Conservation (phyloP, 2,888 invertebrate species). For the Aspidiotus destructor region DNA sequence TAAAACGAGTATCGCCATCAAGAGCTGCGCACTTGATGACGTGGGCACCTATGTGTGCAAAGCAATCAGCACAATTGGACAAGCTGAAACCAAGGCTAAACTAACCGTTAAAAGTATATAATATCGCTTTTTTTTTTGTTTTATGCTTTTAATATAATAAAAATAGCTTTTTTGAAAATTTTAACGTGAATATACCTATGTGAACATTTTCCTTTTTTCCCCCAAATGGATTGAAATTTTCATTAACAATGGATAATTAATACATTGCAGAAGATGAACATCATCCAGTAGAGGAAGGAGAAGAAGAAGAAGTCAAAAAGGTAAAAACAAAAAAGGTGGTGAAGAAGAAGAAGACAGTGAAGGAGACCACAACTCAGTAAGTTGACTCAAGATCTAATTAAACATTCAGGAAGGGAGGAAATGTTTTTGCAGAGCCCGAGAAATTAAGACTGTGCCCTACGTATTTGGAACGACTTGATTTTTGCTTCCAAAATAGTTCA, state of each 20-base stretch:
- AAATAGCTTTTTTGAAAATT: not conserved
- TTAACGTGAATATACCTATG: too few relatives aligned
- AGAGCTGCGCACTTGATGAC: conserved; percentile 53
- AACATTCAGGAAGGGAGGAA: too few relatives aligned
- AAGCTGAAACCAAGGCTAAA: conserved; percentile 67
- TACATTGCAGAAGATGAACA: conserved; percentile 20
- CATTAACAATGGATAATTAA: conserved; percentile 9
- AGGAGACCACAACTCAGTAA: conserved; percentile 39
- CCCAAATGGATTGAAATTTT: not conserved
- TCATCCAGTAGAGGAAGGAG: conserved; percentile 37
- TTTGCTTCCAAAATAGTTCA: too few relatives aligned
- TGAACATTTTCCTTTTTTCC: not conserved
- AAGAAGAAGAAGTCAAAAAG: conserved; percentile 37
- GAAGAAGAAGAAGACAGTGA: conserved; percentile 39
- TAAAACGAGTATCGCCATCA: conserved; percentile 60
- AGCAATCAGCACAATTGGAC: conserved; percentile 74
- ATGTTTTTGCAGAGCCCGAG: too few relatives aligned
- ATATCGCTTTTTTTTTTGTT: not conserved
- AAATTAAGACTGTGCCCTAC: too few relatives aligned
- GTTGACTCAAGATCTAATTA: not conserved
- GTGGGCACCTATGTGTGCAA: conserved; percentile 73
- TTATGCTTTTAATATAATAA: not conserved
- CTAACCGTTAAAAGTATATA: conserved; percentile 45
- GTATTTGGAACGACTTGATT: too few relatives aligned
- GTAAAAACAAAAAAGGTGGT: conserved; percentile 47